phyloP scores from a whole-genome alignment of 2,888 invertebrate species.

The Noctua fimbriata region DNA sequence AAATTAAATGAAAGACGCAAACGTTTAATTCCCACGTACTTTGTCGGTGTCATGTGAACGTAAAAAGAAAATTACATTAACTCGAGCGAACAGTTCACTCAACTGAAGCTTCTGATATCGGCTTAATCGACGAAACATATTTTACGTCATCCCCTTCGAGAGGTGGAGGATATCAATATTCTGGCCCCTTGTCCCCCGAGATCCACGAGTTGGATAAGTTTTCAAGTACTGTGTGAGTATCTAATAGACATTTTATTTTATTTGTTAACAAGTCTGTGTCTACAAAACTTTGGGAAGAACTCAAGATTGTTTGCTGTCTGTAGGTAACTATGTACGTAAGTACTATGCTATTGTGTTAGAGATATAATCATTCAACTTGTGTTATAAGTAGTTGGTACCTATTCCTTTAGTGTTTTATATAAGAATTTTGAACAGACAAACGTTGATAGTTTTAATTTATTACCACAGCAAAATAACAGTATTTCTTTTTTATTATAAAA shows the following conservation, averaged over 20 bases:
- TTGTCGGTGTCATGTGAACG: neutral
- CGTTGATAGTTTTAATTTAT: too few relatives aligned
- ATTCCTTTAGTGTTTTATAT: neutral
- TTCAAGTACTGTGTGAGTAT: slow-evolving; percentile 33
- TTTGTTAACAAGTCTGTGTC: slow-evolving; percentile 36
- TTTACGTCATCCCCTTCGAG: slow-evolving; percentile 5
- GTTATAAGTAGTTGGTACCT: neutral
- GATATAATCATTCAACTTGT: neutral
- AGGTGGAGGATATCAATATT: slow-evolving; percentile 28
- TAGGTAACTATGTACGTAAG: neutral
- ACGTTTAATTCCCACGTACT: neutral
- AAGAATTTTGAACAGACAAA: too few relatives aligned
- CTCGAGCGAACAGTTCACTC: neutral
- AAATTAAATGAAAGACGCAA: neutral
- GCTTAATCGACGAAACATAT: slow-evolving; percentile 13
- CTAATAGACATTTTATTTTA: slow-evolving; percentile 48
- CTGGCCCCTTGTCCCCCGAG: slow-evolving; percentile 14
- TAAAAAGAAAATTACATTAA: neutral
- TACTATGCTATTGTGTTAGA: neutral
- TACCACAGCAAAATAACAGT: too few relatives aligned
- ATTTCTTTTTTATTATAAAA: too few relatives aligned
- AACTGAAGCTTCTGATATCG: slow-evolving; percentile 5
- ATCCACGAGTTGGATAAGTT: slow-evolving; percentile 38
- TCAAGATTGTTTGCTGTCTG: slow-evolving; percentile 17
- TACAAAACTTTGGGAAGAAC: slow-evolving; percentile 32